These are phyloP conservation scores for Sinopyrophorus schimmeli DNA, from an alignment of 2,888 invertebrate species.

Conservation along the genomic window DNA sequence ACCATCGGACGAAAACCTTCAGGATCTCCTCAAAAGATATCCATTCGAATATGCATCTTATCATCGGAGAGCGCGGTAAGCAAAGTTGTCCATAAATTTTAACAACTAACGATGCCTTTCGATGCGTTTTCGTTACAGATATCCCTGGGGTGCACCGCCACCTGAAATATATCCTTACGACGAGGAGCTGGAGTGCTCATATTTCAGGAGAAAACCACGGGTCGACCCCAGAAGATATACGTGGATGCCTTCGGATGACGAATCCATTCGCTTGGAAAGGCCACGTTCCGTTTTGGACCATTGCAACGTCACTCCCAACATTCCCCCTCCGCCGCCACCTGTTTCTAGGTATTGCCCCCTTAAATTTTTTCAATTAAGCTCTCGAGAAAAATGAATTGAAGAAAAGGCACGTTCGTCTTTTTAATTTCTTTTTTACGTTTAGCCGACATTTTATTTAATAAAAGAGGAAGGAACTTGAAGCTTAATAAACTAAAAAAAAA, in stretches of 20 bases:
- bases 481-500: too few relatives aligned
- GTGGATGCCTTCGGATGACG: constrained; percentile 79
- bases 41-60: constrained; percentile 78
- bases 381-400: too few relatives aligned
- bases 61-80: constrained; percentile 70
- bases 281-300: constrained; percentile 57
- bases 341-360: constrained; percentile 60
- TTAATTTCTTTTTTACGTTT: too few relatives aligned
- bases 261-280: constrained; percentile 72
- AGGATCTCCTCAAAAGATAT: constrained; percentile 56
- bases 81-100: not conserved
- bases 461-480: too few relatives aligned
- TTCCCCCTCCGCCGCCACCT: constrained; percentile 62
- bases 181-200: constrained; percentile 77
- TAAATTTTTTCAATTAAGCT: too few relatives aligned
- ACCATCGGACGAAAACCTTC: constrained; percentile 86
- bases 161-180: constrained; percentile 67
- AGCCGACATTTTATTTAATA: too few relatives aligned
- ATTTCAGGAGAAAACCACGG: constrained; percentile 78
- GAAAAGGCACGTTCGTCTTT: too few relatives aligned
- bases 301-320: constrained; percentile 58
- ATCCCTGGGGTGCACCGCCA: constrained; percentile 63
- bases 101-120: constrained; percentile 11
- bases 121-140: constrained; percentile 50
- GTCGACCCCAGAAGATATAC: constrained; percentile 77